Evolutionary conservation across 1,140 invertebrate species (phyloP).

Genomic region (Thalassaphorura encarpata): DNA sequence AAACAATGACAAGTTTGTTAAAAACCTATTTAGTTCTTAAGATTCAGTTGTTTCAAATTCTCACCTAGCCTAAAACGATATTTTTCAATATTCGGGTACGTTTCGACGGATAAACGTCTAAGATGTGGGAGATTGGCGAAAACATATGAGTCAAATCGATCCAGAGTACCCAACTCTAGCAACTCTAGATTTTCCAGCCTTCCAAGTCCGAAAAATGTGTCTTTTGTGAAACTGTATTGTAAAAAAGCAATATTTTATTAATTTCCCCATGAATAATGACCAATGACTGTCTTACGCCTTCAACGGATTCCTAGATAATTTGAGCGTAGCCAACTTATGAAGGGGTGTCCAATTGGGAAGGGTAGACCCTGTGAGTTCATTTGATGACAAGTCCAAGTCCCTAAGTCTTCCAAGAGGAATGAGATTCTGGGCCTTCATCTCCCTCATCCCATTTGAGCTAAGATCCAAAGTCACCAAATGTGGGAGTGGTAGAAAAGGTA

Average conservation of each 20-base stretch:
- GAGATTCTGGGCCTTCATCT: slow-evolving; percentile 25
- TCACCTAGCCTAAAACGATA: slow-evolving; percentile 50
- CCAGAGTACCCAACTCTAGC: slow-evolving; percentile 39
- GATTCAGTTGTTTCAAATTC: no score
- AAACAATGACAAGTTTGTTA: no score
- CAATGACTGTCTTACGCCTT: slow-evolving; percentile 32
- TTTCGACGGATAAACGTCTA: slow-evolving; percentile 50
- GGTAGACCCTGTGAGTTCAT: slow-evolving; percentile 24
- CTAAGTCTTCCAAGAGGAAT: slow-evolving; percentile 24
- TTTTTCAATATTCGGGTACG: slow-evolving; percentile 52
- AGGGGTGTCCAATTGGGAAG: slow-evolving; percentile 37
- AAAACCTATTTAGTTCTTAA: no score
- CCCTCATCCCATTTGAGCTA: slow-evolving; percentile 23
- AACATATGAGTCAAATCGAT: slow-evolving; percentile 51
- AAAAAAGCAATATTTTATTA: slow-evolving; percentile 21
- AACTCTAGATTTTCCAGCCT: slow-evolving; percentile 42
- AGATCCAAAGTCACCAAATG: slow-evolving; percentile 46
- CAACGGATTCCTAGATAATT: slow-evolving; percentile 63
- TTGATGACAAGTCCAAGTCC: slow-evolving; percentile 34
- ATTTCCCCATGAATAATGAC: no score
- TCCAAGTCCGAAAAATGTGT: slow-evolving; percentile 41
- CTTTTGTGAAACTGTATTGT: slow-evolving; percentile 41
- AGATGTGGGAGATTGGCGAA: slow-evolving; percentile 51
- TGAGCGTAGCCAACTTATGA: slow-evolving; percentile 57
- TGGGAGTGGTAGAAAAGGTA: slow-evolving; percentile 59